phyloP scores from a whole-genome alignment of 1,140 invertebrate genomes.

The Drosophila erecta region DNA sequence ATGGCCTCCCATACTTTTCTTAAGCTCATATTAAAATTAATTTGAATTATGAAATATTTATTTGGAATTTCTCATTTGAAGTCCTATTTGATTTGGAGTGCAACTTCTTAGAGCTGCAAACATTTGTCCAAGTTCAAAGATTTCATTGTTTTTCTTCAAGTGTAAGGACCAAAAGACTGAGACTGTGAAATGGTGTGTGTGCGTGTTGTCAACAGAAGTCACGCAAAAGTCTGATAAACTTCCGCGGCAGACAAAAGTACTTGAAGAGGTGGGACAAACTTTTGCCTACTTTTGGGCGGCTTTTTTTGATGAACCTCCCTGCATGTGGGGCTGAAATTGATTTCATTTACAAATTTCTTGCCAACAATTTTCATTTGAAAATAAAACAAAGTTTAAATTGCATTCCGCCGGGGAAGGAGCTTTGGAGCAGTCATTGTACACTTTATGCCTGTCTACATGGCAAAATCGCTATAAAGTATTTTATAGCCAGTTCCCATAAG shows the following conservation, averaged over 20 bases:
- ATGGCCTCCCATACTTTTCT: no score
- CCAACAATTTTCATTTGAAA: slow-evolving; percentile 57
- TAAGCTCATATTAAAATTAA: not conserved
- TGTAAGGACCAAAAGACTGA: slow-evolving; percentile 2
- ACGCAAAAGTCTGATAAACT: slow-evolving; percentile 81
- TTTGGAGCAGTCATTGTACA: slow-evolving; percentile 16
- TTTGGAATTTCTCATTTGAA: no score
- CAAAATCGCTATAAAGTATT: slow-evolving; percentile 64
- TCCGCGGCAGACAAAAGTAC: slow-evolving; percentile 63
- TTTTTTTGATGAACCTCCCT: slow-evolving; percentile 17
- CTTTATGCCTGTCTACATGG: slow-evolving; percentile 45
- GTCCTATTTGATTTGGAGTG: no score
- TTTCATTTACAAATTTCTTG: slow-evolving; percentile 58
- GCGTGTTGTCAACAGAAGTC: slow-evolving; percentile 73
- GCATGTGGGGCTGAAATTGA: slow-evolving; percentile 48
- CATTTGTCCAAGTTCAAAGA: no score
- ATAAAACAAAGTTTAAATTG: slow-evolving; percentile 74
- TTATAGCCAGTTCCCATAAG: slow-evolving; percentile 37
- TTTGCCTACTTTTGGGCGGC: slow-evolving; percentile 64
- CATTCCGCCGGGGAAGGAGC: slow-evolving; percentile 31
- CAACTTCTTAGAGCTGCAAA: no score
- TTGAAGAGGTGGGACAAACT: slow-evolving; percentile 21
- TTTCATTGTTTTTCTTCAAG: not conserved
- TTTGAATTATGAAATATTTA: no score
- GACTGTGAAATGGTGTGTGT: slow-evolving; percentile 24